Evolutionary conservation across 2,797 vertebrate genomes (phyloP).

Genomic region (Amazonetta brasiliensis): DNA sequence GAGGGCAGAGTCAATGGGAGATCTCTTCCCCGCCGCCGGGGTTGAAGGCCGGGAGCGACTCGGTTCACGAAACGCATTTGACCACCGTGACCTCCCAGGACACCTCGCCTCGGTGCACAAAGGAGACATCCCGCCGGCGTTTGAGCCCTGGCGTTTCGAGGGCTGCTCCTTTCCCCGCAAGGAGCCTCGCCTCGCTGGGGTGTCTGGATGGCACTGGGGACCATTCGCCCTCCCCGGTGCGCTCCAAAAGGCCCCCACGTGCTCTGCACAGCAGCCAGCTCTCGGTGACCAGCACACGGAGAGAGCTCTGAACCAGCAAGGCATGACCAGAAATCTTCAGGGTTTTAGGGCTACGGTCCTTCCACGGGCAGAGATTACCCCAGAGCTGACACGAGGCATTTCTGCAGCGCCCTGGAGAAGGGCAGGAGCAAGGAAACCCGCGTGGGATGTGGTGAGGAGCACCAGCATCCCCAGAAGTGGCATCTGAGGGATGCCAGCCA

Average conservation of each 20-base stretch:
- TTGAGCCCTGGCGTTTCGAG: background rate
- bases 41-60: background rate
- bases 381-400: background rate
- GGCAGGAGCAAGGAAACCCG: background rate
- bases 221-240: background rate
- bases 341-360: background rate
- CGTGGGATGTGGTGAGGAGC: background rate
- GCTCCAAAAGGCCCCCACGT: background rate
- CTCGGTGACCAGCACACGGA: rapidly evolving
- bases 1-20: rapidly evolving
- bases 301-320: background rate
- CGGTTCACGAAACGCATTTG: background rate
- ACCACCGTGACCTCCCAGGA: background rate
- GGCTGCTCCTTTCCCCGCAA: background rate
- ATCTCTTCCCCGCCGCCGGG: background rate
- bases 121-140: background rate
- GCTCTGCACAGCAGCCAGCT: background rate
- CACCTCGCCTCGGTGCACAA: background rate
- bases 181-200: background rate
- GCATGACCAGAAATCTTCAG: background rate
- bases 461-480: rapidly evolving
- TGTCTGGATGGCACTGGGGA: background rate
- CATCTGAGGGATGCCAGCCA: rapidly evolving
- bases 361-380: background rate
- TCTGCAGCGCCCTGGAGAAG: background rate